Evolutionary conservation across 1,140 invertebrate species (phyloP).

Genomic region (Drosophila santomea): DNA sequence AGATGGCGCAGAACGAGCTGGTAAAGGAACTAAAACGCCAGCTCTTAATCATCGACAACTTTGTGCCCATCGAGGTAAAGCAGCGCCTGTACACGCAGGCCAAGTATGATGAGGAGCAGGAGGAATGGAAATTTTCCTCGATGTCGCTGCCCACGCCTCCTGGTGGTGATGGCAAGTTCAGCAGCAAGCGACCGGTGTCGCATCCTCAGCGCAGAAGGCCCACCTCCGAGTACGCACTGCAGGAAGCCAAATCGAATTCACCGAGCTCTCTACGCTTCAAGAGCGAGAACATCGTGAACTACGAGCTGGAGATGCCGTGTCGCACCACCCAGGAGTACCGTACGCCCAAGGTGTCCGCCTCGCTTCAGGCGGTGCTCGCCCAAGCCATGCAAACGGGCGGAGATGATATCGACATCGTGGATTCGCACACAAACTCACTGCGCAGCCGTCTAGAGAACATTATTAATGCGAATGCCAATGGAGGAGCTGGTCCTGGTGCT

Average conservation of each 20-base stretch:
- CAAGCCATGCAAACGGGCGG: slow-evolving; percentile 90
- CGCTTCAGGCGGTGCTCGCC: slow-evolving; percentile 90
- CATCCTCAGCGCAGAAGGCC: slow-evolving; percentile 88
- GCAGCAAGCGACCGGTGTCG: slow-evolving; percentile 88
- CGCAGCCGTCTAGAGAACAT: slow-evolving; percentile 81
- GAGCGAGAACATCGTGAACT: slow-evolving; percentile 93
- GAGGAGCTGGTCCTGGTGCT: slow-evolving; percentile 7
- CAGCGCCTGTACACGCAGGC: slow-evolving; percentile 91
- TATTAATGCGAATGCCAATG: slow-evolving; percentile 75
- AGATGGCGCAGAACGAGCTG: slow-evolving; percentile 92
- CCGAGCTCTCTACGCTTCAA: slow-evolving; percentile 87
- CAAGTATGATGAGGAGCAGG: slow-evolving; percentile 94
- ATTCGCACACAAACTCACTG: slow-evolving; percentile 75
- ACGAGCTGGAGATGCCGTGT: slow-evolving; percentile 92
- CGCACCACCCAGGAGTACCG: slow-evolving; percentile 93
- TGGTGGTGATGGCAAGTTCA: slow-evolving; percentile 81
- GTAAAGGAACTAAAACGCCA: slow-evolving; percentile 92
- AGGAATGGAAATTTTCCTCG: slow-evolving; percentile 90
- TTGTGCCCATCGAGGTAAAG: slow-evolving; percentile 96
- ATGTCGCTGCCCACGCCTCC: slow-evolving; percentile 70
- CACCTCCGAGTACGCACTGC: slow-evolving; percentile 90
- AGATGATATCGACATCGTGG: slow-evolving; percentile 88
- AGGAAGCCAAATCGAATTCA: slow-evolving; percentile 86
- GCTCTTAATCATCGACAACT: slow-evolving; percentile 97
- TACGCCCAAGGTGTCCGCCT: slow-evolving; percentile 89